phyloP scores from a whole-genome alignment of 2,888 invertebrate genomes.

The Lumbricus terrestris region DNA sequence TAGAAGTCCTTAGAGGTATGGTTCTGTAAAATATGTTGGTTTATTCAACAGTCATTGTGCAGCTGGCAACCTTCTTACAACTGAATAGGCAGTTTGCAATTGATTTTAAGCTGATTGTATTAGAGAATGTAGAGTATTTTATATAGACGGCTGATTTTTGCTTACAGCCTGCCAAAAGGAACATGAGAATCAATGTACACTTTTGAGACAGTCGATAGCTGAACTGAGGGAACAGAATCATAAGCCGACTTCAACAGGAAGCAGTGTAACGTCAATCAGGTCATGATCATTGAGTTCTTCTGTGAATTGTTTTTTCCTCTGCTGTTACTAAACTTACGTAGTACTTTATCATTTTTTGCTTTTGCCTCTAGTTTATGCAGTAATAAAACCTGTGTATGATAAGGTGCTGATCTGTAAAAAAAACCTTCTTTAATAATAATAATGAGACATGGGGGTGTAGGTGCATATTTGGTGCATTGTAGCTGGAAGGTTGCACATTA shows the following conservation, averaged over 20 bases:
- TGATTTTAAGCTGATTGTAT: neutral
- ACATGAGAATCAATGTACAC: neutral
- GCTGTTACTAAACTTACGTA: neutral
- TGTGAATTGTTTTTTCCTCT: neutral
- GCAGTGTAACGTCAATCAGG: neutral
- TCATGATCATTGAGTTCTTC: neutral
- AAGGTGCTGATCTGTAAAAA: too few species aligned
- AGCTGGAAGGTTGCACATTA: too few species aligned
- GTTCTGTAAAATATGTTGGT: too few species aligned
- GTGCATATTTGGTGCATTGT: too few species aligned
- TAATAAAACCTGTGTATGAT: neutral
- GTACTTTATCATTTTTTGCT: neutral
- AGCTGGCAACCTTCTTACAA: neutral
- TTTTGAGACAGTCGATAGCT: neutral
- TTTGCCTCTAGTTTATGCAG: neutral
- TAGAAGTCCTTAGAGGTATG: too few species aligned
- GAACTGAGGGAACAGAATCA: neutral
- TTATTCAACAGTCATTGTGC: neutral
- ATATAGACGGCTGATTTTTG: neutral
- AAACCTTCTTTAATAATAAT: too few species aligned
- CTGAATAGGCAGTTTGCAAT: neutral
- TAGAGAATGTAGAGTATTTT: neutral
- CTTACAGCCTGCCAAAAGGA: conserved; percentile 10
- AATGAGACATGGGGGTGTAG: too few species aligned
- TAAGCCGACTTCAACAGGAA: neutral